Base-by-base conservation (phyloP, 1,140 invertebrate genomes). In the Hypsibius dujardini region DNA sequence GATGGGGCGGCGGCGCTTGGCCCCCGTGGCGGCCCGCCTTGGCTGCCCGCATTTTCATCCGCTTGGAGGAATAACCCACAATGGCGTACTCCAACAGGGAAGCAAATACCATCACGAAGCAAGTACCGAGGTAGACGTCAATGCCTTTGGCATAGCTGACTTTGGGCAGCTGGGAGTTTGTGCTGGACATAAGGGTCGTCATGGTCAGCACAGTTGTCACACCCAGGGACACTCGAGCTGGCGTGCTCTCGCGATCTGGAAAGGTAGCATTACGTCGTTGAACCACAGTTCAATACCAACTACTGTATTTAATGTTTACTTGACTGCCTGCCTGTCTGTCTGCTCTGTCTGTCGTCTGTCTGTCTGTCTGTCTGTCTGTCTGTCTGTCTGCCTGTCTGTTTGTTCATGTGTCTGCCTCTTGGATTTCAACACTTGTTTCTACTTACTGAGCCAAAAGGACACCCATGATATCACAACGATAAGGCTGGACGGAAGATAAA, bases 401-500 rank as follows among this genome's bases (percentile, higher is more conserved):
- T n/a, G n/a, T n/a, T n/a, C n/a, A n/a, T n/a, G n/a, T n/a, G n/a
- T n/a, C n/a, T n/a, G n/a, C n/a, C n/a, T n/a, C n/a, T n/a, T n/a
- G n/a, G n/a, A n/a, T n/a, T n/a, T n/a, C n/a, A n/a, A n/a, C n/a
- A n/a, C n/a, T n/a, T n/a, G n/a, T n/a, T n/a, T n/a, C n/a, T 42
- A 67, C 62, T 67, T 67, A 67, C 62, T 72, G 7, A 82, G 73
- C 81, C 81, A 82, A 75, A 83, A 83, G 14, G 80, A 81, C n/a
- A 97, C 93, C 93, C 94, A 97, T 75, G 91, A 95, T 82, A 97
- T 95, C 81, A 95, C 94, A 80, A 98, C 94, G 82, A 98, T 97
- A 79, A 98, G 87, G 79, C 91, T 90, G 79, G 92, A 95, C 75
- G 94, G 94, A 83, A 97, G 95, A 84, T 97, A 97, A 81, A 97